These are phyloP conservation scores for Hirundichthys speculiger DNA, from an alignment of 2,113 vertebrate species.

Conservation along the genomic window DNA sequence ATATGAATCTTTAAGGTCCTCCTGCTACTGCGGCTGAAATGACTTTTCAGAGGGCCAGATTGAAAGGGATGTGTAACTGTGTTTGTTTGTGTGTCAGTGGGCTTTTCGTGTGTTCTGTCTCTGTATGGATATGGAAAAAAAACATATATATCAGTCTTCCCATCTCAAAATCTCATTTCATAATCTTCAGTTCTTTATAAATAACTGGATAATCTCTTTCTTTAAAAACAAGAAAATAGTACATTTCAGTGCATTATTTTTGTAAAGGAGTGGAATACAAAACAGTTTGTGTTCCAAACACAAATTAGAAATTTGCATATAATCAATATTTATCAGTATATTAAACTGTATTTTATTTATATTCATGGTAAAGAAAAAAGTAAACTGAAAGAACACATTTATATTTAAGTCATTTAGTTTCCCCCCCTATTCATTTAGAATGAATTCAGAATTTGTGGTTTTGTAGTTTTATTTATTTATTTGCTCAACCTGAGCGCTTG, in stretches of 20 bases:
- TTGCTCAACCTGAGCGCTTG: constrained; percentile 6
- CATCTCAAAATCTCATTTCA: constrained; percentile 36
- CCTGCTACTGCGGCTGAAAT: constrained; percentile 77
- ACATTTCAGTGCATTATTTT: constrained; percentile 22
- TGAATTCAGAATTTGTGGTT: constrained; percentile 24
- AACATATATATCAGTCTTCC: constrained; percentile 15
- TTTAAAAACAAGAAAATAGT: background rate
- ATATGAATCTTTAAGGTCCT: constrained; percentile 80
- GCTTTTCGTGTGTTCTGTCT: constrained; percentile 20
- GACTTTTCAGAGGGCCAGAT: constrained; percentile 74
- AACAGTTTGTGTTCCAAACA: constrained; percentile 8
- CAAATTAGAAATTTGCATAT: background rate
- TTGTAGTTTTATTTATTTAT: constrained; percentile 2
- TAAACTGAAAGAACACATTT: constrained; percentile 4
- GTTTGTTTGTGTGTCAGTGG: constrained; percentile 38
- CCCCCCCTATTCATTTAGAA: background rate
- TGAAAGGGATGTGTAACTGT: constrained; percentile 51
- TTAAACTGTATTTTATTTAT: background rate
- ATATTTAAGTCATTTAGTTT: constrained; percentile 3
- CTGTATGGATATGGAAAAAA: constrained; percentile 21
- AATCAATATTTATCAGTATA: background rate
- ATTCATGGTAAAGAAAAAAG: background rate
- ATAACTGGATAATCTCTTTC: constrained; percentile 36
- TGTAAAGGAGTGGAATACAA: constrained; percentile 6
- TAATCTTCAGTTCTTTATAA: constrained; percentile 36